These are phyloP conservation scores for Ormyrus nitidulus DNA, from an alignment of 2,888 invertebrate genomes.

Conservation along the genomic window DNA sequence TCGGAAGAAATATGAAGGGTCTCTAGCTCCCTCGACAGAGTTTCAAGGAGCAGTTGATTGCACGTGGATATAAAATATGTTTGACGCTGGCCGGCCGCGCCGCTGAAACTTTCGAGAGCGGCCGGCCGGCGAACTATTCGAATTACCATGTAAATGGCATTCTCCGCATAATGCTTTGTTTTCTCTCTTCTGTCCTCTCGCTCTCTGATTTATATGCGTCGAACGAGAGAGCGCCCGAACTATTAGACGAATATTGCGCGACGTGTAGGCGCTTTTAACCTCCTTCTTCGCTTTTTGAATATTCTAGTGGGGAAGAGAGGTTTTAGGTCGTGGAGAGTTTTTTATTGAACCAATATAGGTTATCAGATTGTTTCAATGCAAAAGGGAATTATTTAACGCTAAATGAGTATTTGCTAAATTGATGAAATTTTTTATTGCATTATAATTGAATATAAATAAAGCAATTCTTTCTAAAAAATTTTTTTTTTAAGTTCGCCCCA, in stretches of 20 bases:
- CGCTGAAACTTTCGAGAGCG: background rate
- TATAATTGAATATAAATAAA: too few species aligned
- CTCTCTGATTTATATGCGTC: constrained; percentile 36
- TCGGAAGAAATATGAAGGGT: background rate
- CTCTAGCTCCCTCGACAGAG: background rate
- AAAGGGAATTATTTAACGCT: too few species aligned
- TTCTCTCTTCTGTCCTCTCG: constrained; percentile 24
- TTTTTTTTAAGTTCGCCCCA: too few species aligned
- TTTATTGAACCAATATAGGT: too few species aligned
- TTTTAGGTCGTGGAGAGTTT: too few species aligned
- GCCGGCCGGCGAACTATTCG: constrained; percentile 45
- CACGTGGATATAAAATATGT: constrained; percentile 45
- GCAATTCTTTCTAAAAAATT: too few species aligned
- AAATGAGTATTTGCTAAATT: too few species aligned
- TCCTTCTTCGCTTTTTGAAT: background rate
- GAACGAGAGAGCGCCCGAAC: constrained; percentile 4
- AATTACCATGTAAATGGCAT: constrained; percentile 60
- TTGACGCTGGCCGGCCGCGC: constrained; percentile 15
- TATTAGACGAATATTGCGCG: constrained; percentile 31
- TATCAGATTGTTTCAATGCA: too few species aligned
- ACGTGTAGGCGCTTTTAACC: background rate
- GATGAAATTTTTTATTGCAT: too few species aligned
- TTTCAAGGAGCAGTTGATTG: constrained; percentile 38
- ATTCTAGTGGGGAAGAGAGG: background rate
- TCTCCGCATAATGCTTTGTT: constrained; percentile 57